phyloP scores from a whole-genome alignment of 2,113 vertebrate species.

The Poeciliopsis prolifica region DNA sequence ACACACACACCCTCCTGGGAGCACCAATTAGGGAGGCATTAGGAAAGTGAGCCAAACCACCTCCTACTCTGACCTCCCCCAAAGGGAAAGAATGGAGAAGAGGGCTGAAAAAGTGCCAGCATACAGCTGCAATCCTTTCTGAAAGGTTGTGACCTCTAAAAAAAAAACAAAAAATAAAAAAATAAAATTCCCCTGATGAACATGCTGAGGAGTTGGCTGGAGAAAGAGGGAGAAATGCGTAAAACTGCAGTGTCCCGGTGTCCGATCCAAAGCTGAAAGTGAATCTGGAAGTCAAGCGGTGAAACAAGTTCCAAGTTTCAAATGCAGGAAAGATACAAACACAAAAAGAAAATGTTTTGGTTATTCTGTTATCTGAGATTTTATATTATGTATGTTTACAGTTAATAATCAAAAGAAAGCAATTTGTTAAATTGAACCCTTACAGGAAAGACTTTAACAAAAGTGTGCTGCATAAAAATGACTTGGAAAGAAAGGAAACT shows the following conservation, averaged over 20 bases:
- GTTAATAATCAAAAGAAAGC: not conserved
- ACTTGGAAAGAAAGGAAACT: too few species aligned
- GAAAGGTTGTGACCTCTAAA: constrained; percentile 33
- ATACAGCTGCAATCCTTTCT: constrained; percentile 29
- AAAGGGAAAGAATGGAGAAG: constrained; percentile 28
- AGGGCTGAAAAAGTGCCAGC: constrained; percentile 19
- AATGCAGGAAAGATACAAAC: not conserved
- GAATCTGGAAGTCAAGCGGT: constrained; percentile 22
- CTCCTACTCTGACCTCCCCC: constrained; percentile 55
- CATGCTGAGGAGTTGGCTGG: constrained; percentile 6
- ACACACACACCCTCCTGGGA: constrained; percentile 58
- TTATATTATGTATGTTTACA: not conserved
- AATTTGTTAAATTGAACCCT: not conserved
- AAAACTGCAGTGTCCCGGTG: constrained; percentile 12
- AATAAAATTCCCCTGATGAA: constrained; percentile 6
- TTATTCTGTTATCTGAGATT: not conserved
- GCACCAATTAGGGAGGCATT: constrained; percentile 71
- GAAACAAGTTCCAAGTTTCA: constrained; percentile 21
- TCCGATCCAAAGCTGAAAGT: constrained; percentile 19
- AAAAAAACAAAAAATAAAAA: not conserved
- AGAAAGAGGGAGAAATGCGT: constrained; percentile 1
- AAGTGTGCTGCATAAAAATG: too few species aligned
- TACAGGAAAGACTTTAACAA: not conserved
- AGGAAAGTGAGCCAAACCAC: constrained; percentile 49
- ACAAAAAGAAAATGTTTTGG: not conserved